Conservation (phyloP, 2,113 vertebrate species). For the Lepisosteus osseus region DNA sequence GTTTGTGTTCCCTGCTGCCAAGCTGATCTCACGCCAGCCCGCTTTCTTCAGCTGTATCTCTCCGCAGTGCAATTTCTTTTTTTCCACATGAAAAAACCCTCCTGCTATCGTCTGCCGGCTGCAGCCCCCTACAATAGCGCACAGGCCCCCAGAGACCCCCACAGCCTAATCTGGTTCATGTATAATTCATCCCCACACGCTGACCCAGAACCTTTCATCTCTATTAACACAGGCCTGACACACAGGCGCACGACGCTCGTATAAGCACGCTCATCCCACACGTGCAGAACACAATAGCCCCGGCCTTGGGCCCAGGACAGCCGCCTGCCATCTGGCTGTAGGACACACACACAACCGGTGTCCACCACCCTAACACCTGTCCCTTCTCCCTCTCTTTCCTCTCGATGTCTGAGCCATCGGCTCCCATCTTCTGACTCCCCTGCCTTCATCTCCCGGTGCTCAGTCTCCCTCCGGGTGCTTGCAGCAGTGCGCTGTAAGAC, state of each 20-base stretch:
- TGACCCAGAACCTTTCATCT: conserved; percentile 63
- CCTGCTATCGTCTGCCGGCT: conserved; percentile 58
- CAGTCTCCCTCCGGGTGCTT: conserved; percentile 9
- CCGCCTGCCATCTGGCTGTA: too few relatives aligned
- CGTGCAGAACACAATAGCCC: too few relatives aligned
- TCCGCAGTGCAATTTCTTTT: conserved; percentile 30
- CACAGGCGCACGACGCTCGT: conserved; percentile 5
- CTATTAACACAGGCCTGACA: conserved; percentile 61
- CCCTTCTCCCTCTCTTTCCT: conserved; percentile 17
- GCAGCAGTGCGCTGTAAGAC: too few relatives aligned
- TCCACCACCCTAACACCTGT: conserved; percentile 20
- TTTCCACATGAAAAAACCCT: conserved; percentile 47
- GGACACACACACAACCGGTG: background rate
- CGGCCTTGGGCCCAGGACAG: too few relatives aligned
- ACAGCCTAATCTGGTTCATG: conserved; percentile 64
- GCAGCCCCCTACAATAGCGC: conserved; percentile 59
- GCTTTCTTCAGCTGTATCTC: conserved; percentile 13
- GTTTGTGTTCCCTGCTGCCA: conserved; percentile 16
- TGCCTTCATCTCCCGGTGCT: background rate
- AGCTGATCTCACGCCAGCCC: conserved; percentile 29
- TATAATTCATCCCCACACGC: conserved; percentile 59
- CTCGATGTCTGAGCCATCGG: conserved; percentile 36
- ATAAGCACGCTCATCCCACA: background rate
- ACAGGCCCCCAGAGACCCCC: conserved; percentile 54
- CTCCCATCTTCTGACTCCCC: conserved; percentile 15